phyloP scores from a whole-genome alignment of 1,140 invertebrate species.

The Drosophila miranda region DNA sequence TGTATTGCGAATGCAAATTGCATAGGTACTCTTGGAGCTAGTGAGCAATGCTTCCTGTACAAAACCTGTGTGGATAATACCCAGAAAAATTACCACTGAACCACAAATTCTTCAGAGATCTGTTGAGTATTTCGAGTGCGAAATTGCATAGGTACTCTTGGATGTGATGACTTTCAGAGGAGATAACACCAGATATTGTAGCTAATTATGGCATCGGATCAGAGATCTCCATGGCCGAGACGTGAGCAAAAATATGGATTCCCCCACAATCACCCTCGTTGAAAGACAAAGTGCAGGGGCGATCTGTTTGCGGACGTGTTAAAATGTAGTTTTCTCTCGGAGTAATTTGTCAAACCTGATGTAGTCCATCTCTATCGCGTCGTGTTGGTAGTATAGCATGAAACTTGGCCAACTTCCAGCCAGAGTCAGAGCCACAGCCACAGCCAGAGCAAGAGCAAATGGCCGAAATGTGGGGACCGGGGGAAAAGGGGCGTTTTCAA shows the following conservation, averaged over 20 bases:
- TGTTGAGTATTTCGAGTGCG: too few species aligned
- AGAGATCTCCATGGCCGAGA: conserved; percentile 21
- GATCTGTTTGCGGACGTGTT: conserved; percentile 54
- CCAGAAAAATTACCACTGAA: too few species aligned
- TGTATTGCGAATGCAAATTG: too few species aligned
- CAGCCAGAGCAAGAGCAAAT: too few species aligned
- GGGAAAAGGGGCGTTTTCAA: conserved; percentile 52
- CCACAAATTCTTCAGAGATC: too few species aligned
- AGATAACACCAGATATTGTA: conserved; percentile 7
- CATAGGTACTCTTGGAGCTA: too few species aligned
- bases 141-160: too few species aligned
- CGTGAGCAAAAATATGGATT: conserved; percentile 40
- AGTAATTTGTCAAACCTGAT: conserved; percentile 60
- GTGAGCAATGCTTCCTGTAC: too few species aligned
- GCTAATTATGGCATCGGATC: conserved; percentile 2
- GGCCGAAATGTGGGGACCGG: conserved; percentile 2
- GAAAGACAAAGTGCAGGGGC: conserved; percentile 21
- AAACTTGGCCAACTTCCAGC: conserved; percentile 74
- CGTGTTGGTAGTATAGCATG: conserved; percentile 27
- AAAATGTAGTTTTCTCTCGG: conserved; percentile 64
- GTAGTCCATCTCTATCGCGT: conserved; percentile 27
- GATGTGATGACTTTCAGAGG: not conserved
- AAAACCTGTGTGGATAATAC: too few species aligned
- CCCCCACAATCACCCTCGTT: conserved; percentile 5
- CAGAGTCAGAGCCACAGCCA: conserved; percentile 19